A percentile compares a stretch with the other conserved stretches of the same genome.
Evolutionary conservation across 2,797 vertebrate genomes (phyloP).

Genomic region (Sebastes variabilis): DNA sequence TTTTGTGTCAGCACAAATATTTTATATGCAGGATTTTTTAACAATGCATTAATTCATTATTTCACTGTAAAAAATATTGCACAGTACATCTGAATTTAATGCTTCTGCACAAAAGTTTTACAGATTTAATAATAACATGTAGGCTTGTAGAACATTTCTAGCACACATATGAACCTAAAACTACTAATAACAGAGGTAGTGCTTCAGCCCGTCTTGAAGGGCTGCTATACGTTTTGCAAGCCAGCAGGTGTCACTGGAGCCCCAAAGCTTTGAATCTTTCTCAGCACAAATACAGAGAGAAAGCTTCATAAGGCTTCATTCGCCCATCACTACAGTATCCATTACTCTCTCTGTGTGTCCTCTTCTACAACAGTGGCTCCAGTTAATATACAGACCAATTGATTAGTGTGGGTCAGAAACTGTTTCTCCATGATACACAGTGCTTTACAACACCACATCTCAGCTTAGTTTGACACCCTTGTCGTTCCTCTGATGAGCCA

Average conservation of each 20-base stretch:
- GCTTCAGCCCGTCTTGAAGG: no score
- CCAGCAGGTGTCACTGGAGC: no score
- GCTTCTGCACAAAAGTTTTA: not conserved
- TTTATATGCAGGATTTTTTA: not conserved
- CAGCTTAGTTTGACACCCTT: not conserved
- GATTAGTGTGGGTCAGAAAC: no score
- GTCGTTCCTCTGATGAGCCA: not conserved
- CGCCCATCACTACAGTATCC: not conserved
- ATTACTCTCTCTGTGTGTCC: no score
- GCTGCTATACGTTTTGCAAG: not conserved
- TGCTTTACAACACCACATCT: not conserved
- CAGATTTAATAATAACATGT: not conserved
- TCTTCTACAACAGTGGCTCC: no score
- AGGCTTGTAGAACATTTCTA: no score
- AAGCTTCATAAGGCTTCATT: no score
- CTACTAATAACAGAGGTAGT: accelerated
- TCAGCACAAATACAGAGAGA: no score
- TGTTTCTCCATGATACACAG: no score
- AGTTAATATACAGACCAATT: no score
- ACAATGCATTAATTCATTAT: accelerated
- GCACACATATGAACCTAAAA: no score
- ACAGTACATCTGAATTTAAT: not conserved
- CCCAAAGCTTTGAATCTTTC: no score
- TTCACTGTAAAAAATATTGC: not conserved
- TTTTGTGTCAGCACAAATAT: not conserved